These are phyloP conservation scores for Brachionus calyciflorus DNA, from an alignment of 1,140 invertebrate species.

Conservation along the genomic window DNA sequence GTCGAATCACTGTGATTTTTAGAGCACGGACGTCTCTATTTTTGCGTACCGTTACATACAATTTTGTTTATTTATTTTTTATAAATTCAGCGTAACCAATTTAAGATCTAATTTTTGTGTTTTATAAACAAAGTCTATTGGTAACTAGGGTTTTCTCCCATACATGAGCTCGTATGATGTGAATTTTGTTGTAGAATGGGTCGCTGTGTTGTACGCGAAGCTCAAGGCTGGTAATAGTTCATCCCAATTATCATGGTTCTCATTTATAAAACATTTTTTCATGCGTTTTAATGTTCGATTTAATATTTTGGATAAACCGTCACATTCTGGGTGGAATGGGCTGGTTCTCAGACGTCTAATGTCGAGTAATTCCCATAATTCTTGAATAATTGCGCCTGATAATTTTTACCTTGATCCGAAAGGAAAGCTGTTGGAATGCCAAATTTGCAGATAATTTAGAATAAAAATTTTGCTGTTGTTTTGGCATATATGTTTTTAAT, in stretches of 20 bases:
- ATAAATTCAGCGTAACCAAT: no score
- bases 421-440: constrained; percentile 55
- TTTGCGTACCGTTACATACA: no score
- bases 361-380: constrained; percentile 47
- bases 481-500: constrained; percentile 56
- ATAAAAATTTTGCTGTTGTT: constrained; percentile 54
- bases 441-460: constrained; percentile 53
- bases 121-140: neutral
- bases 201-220: neutral
- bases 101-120: no score
- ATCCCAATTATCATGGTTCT: neutral
- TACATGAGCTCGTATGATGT: neutral
- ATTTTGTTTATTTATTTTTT: no score
- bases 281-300: neutral
- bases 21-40: no score
- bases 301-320: constrained; percentile 47
- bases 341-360: constrained; percentile 48
- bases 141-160: neutral
- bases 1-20: no score
- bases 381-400: constrained; percentile 48
- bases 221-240: neutral
- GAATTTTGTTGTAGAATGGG: neutral
- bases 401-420: constrained; percentile 54
- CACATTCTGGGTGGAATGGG: constrained; percentile 49
- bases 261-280: no score